Evolutionary conservation across 2,888 invertebrate species (phyloP).

Genomic region (Seira musarum): DNA sequence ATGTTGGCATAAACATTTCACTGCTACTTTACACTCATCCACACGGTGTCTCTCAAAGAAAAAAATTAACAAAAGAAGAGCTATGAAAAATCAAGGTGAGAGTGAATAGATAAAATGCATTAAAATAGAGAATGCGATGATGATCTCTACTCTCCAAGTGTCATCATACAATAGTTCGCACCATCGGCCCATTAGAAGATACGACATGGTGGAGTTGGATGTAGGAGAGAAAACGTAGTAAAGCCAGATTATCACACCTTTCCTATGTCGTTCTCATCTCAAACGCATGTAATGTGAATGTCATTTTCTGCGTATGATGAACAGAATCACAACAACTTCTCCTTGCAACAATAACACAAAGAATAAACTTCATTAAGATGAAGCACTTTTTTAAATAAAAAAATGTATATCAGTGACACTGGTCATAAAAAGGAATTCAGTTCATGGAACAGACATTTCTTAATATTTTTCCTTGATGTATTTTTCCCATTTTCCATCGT

Average conservation of each 20-base stretch:
- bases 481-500: not conserved
- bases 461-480: not conserved
- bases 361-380: not conserved
- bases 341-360: conserved; percentile 13
- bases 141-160: conserved; percentile 6
- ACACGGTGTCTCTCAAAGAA: not conserved
- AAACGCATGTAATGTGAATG: no score
- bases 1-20: not conserved
- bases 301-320: no score
- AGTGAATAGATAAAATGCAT: not conserved
- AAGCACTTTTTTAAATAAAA: not conserved
- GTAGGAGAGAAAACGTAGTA: conserved; percentile 12
- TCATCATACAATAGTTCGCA: not conserved
- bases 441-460: conserved; percentile 22
- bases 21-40: not conserved
- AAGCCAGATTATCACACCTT: conserved; percentile 48
- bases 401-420: not conserved
- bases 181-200: not conserved
- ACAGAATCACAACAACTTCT: conserved; percentile 5
- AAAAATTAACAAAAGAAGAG: not conserved
- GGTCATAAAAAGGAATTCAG: conserved; percentile 17
- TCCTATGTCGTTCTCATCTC: not conserved
- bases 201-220: not conserved
- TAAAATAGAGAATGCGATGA: not conserved
- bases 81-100: not conserved